Base-by-base conservation (phyloP, 2,888 invertebrate species). In the Acrocera orbiculus region DNA sequence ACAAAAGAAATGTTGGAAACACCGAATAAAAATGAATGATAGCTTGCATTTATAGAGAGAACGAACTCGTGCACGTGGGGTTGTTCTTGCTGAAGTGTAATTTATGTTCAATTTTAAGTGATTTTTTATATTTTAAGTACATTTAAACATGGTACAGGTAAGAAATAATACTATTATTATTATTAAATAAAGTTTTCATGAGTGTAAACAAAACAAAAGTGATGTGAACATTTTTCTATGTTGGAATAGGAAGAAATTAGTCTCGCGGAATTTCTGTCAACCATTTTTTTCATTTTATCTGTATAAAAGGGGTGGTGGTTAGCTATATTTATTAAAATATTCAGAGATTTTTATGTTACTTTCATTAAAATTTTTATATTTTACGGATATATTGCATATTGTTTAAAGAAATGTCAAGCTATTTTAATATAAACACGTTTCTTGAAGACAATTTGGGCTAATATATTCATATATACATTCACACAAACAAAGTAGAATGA, bases 1-100 rank as follows among this genome's bases (percentile, higher is more conserved):
- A 35, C 37, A 40, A 40, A 38, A 36, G 40, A 35, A 35, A 34
- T 35, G 33, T 36, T 20, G 36, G 39, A 39, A 40, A 40, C 33
- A 36, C 40, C 40, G 37, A 40, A 39, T 32, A 40, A 40, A 40
- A 37, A 40, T 40, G 40, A 40, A 35, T 35, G 37, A 37, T 37
- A 35, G 31, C 33, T 35, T 28, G 36, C 34, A 36, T 36, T 40
- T 35, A 35, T 31, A 37, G 32, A 33, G 31, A 34, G 30, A 40
- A 40, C 37, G 34, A 36, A 40, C 36, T 36, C 37, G 40, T 34
- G 38, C 40, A 40, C 40, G 40, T 40, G 40, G 37, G 34, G 29
- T 34, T 30, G 30, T 31, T 34, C 31, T 22, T 7, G 4, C 4
- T 7, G 22, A 10, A 24, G 27, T 36, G 22, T 23, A 36, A 37